phyloP scores from a whole-genome alignment of 1,140 invertebrate species.

The Camponotus vicinus region DNA sequence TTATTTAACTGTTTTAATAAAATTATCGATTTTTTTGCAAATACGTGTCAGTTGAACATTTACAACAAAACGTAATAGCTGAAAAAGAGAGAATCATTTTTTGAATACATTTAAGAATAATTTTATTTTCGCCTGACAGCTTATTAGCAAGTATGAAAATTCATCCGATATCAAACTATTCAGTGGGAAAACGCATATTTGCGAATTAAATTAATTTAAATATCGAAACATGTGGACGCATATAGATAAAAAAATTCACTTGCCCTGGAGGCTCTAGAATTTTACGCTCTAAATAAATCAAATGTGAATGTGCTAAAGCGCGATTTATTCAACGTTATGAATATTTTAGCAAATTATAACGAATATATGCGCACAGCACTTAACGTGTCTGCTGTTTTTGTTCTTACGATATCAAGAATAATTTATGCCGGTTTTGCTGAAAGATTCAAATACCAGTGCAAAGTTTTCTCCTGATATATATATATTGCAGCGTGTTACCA shows the following conservation, averaged over 20 bases:
- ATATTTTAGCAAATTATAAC: slow-evolving; percentile 25
- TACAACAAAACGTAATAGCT: not conserved
- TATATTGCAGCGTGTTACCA: not conserved
- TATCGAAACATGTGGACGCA: not conserved
- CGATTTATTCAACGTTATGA: slow-evolving; percentile 18
- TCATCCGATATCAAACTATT: not conserved
- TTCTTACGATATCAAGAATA: slow-evolving; percentile 39
- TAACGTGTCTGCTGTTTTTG: slow-evolving; percentile 12
- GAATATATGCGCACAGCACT: slow-evolving; percentile 18
- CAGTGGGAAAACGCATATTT: not conserved
- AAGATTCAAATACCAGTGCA: slow-evolving; percentile 42
- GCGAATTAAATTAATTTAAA: not conserved
- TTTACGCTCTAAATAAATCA: slow-evolving; percentile 11
- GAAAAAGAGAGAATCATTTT: not conserved
- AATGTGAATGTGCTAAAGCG: slow-evolving; percentile 13
- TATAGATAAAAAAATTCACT: not conserved
- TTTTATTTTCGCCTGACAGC: not conserved
- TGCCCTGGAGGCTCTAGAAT: not conserved
- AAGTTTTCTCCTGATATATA: slow-evolving; percentile 31
- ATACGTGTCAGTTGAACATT: not conserved
- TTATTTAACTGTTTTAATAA: not conserved
- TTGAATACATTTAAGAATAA: not conserved
- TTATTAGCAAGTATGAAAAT: not conserved
- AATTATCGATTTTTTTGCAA: not conserved
- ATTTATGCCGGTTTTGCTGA: slow-evolving; percentile 40